Evolutionary conservation across 1,140 invertebrate genomes (phyloP).

Genomic region (Drosophila pandora): DNA sequence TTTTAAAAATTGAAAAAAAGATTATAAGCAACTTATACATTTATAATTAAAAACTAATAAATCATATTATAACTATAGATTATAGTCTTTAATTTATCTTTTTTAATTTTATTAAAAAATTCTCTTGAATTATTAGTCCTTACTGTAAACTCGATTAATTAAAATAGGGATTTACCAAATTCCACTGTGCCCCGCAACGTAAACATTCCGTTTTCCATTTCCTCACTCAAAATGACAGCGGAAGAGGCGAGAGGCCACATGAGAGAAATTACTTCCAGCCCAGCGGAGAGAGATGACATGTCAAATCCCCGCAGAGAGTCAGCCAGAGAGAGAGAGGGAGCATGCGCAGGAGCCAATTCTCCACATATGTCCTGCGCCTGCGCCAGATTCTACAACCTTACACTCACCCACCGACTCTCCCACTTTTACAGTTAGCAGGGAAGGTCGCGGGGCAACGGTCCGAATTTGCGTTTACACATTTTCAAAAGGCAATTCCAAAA

Average conservation of each 20-base stretch:
- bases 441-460: conserved; percentile 41
- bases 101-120: neutral
- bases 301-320: neutral
- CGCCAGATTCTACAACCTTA: conserved; percentile 46
- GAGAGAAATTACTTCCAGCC: conserved; percentile 39
- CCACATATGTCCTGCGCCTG: conserved; percentile 48
- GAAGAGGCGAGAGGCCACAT: conserved; percentile 4
- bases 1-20: no score
- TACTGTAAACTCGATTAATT: neutral
- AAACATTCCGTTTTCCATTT: conserved; percentile 67
- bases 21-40: no score
- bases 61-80: no score
- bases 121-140: neutral
- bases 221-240: conserved; percentile 27
- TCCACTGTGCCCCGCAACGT: conserved; percentile 64
- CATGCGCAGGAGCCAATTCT: conserved; percentile 45
- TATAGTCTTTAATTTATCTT: no score
- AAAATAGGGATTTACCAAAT: neutral
- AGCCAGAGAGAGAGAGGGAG: conserved; percentile 14
- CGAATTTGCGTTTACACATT: conserved; percentile 47
- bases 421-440: conserved; percentile 18
- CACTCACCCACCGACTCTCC: conserved; percentile 31
- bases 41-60: no score
- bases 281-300: conserved; percentile 10
- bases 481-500: conserved; percentile 51